Base-by-base conservation (phyloP, 1,140 invertebrate genomes). In the Dinothrombium tinctorium region DNA sequence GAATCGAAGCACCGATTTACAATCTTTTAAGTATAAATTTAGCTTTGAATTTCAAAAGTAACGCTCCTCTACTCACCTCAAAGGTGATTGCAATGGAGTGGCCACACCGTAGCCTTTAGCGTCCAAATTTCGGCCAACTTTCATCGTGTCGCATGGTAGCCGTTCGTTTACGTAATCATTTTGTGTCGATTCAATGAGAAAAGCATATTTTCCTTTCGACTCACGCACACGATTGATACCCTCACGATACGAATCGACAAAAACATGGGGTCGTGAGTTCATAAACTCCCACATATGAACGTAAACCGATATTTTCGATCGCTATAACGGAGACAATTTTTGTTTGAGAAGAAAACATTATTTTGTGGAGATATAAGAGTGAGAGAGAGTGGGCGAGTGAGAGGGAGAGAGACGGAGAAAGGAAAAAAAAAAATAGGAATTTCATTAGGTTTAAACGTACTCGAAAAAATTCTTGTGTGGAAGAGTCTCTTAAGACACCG, bases 251-350 rank as follows among this genome's bases (percentile, higher is more conserved):
- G 48, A 56, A 14, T 49, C 42, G 8, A 54, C 52, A 44, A 61
- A 59, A 17, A 62, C 57, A 48, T 63, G 59, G 19, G 57, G 53
- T 42, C 56, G 49, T 9, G 44, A 41, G 36, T 52, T 53, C 86
- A 94, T 92, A 51, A 80, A 89, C 51, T 84, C 75, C 82, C 82
- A 92, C 87, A 94, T 94, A 57, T 78, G 73, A 53, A 74, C 73
- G 59, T 89, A 92, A 2, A 84, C 70, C 28, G 72, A 69, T 43
- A 90, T 82, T 53, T 82, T 77, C 3, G 84, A 90, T 53, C 72
- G 70, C 82, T 87, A 60, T 4, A 58, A 62, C 48, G n/a, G n/a
- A n/a, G n/a, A n/a, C n/a, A n/a, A n/a, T n/a, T n/a, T n/a, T n/a
- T n/a, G n/a, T n/a, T n/a, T n/a, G n/a, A n/a, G n/a, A n/a, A n/a